Percentiles rank a stretch among this genome's conserved stretches.
phyloP scores from a whole-genome alignment of 2,888 invertebrate genomes.

The Cantharis nigra region DNA sequence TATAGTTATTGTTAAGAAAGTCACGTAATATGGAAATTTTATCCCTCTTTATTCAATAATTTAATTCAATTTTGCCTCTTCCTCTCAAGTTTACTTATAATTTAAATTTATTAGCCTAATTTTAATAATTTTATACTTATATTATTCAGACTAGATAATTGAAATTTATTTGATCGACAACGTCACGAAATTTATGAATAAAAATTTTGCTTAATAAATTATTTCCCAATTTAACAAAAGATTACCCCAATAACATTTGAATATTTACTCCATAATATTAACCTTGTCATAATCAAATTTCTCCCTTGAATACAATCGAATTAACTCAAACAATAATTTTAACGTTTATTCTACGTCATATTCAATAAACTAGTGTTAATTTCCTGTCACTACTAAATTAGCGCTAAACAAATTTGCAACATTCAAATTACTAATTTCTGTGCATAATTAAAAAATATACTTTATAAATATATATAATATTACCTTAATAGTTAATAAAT shows the following conservation, averaged over 20 bases:
- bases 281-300: background rate
- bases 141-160: conserved; percentile 3
- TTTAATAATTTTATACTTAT: conserved; percentile 1
- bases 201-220: background rate
- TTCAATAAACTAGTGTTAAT: background rate
- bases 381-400: background rate
- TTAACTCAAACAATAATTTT: background rate
- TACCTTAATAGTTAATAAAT: background rate
- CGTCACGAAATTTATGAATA: background rate
- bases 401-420: background rate
- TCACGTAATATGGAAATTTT: conserved; percentile 19
- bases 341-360: background rate
- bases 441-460: background rate
- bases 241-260: background rate
- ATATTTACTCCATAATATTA: background rate
- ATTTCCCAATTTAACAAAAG: background rate
- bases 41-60: conserved; percentile 4
- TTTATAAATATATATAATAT: background rate
- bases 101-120: conserved; percentile 2
- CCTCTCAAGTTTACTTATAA: background rate
- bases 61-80: conserved; percentile 9
- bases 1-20: conserved; percentile 3
- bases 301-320: background rate
- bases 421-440: background rate
- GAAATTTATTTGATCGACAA: conserved; percentile 4